phyloP scores from a whole-genome alignment of 2,797 vertebrate species.

The Florisuga fusca region DNA sequence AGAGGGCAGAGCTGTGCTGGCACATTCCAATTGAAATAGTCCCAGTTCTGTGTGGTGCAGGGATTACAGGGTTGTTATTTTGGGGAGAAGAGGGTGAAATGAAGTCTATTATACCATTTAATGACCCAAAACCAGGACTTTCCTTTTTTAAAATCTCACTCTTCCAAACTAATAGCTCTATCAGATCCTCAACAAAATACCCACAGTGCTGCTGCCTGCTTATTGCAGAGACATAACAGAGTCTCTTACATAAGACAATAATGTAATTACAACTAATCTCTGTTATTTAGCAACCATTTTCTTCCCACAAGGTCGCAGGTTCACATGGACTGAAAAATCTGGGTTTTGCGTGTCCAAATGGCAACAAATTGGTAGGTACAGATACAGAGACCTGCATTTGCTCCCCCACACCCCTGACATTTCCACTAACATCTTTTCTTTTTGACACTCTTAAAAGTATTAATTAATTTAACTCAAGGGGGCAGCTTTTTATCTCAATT shows the following conservation, averaged over 20 bases:
- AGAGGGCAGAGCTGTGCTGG: constrained; percentile 54
- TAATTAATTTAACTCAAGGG: constrained; percentile 55
- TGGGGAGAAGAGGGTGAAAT: background rate
- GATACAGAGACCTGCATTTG: background rate
- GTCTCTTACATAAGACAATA: background rate
- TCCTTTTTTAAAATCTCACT: background rate
- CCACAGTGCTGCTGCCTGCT: background rate
- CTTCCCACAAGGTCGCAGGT: background rate
- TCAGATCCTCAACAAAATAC: background rate
- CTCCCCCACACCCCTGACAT: background rate
- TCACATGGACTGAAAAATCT: background rate
- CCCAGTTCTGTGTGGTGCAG: background rate
- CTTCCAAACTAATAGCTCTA: background rate
- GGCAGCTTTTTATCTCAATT: constrained; percentile 44
- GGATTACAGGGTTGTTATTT: background rate
- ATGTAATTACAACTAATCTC: background rate
- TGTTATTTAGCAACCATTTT: background rate
- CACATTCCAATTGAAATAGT: background rate
- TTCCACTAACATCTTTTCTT: background rate
- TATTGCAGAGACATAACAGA: background rate
- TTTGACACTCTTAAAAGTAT: constrained; percentile 17
- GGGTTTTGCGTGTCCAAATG: background rate
- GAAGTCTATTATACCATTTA: background rate
- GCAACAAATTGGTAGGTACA: rapidly evolving
- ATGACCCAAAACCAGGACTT: background rate